Conservation (phyloP, 2,888 invertebrate species). For the Limnephilus rhombicus region DNA sequence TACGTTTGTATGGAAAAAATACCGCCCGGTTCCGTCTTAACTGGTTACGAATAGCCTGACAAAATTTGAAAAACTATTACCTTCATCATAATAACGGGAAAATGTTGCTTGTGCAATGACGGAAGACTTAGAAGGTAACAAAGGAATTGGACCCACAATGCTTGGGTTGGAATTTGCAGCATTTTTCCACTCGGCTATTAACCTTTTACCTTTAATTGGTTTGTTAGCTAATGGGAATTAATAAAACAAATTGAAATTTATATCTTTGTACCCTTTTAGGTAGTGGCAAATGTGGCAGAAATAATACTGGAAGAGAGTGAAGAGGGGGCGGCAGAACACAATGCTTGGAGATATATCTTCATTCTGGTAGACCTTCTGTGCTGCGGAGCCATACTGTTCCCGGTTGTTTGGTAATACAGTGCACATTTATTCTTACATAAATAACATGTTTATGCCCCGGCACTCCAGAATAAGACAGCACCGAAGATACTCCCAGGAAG, state of each 20-base stretch:
- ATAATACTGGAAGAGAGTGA: slow-evolving; percentile 98
- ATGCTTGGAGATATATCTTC: slow-evolving; percentile 94
- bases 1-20: no score
- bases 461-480: neutral
- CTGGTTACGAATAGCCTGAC: no score
- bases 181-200: no score
- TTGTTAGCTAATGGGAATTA: neutral
- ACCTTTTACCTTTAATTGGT: no score
- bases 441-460: neutral
- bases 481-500: neutral
- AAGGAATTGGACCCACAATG: no score
- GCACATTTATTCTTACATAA: neutral
- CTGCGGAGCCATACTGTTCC: slow-evolving; percentile 97
- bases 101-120: no score
- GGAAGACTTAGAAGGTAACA: no score
- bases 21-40: no score
- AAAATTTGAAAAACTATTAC: no score
- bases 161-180: no score
- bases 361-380: slow-evolving; percentile 96
- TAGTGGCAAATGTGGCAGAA: slow-evolving; percentile 97
- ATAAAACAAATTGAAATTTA: neutral
- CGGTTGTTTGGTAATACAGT: slow-evolving; percentile 89
- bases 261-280: slow-evolving; percentile 75
- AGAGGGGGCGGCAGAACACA: slow-evolving; percentile 92
- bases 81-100: no score